phyloP scores from a whole-genome alignment of 1,140 invertebrate species.

The Paramacrobiotus metropolitanus region DNA sequence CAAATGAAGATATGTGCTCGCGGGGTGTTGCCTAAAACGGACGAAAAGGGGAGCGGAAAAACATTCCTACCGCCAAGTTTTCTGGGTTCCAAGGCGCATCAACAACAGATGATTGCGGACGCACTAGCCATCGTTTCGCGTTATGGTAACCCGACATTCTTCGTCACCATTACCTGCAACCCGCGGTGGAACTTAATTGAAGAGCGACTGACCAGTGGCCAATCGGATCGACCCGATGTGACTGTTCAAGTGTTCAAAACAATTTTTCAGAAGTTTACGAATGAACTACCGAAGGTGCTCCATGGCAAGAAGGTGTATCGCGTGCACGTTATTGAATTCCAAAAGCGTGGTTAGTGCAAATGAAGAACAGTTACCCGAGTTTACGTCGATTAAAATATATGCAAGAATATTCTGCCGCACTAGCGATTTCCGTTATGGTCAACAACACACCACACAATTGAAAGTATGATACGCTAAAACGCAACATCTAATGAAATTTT shows the following conservation, averaged over 20 bases:
- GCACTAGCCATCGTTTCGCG: not conserved
- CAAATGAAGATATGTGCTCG: not conserved
- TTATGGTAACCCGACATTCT: not conserved
- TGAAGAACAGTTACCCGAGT: no score
- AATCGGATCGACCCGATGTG: not conserved
- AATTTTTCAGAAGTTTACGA: not conserved
- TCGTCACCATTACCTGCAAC: not conserved
- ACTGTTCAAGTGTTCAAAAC: not conserved
- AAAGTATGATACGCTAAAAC: no score
- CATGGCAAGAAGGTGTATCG: not conserved
- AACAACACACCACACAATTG: no score
- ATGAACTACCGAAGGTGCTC: not conserved
- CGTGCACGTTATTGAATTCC: not conserved
- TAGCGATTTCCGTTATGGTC: no score
- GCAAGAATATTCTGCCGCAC: no score
- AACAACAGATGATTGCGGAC: not conserved
- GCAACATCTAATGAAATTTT: no score
- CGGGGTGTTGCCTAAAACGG: not conserved
- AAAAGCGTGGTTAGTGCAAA: not conserved
- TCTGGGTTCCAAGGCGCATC: not conserved
- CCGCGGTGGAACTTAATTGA: not conserved
- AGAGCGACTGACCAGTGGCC: not conserved
- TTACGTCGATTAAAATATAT: no score
- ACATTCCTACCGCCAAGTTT: not conserved
- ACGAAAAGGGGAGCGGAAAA: not conserved